phyloP scores from a whole-genome alignment of 2,113 vertebrate genomes.

The Pungitius pungitius region DNA sequence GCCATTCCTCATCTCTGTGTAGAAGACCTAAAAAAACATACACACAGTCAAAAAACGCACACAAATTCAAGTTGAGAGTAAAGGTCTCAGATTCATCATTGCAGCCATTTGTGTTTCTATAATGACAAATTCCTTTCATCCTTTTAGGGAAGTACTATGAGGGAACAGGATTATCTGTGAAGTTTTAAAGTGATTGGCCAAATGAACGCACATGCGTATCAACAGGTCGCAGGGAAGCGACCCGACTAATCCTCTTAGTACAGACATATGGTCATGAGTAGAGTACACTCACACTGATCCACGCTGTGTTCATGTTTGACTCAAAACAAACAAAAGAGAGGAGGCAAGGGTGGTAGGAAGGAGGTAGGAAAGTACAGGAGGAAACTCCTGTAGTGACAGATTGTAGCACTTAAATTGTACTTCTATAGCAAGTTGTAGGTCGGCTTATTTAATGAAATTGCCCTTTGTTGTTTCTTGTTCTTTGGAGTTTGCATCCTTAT shows the following conservation, averaged over 20 bases:
- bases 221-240: conserved; percentile 42
- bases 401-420: too few relatives aligned
- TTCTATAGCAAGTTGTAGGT: too few relatives aligned
- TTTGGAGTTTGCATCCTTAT: too few relatives aligned
- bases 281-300: conserved; percentile 55
- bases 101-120: not conserved
- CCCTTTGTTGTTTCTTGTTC: too few relatives aligned
- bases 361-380: not conserved
- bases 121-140: not conserved
- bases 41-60: conserved; percentile 11
- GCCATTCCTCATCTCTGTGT: conserved; percentile 82
- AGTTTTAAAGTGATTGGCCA: conserved; percentile 42
- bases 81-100: not conserved
- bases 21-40: conserved; percentile 86
- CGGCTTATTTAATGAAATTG: too few relatives aligned
- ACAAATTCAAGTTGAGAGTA: not conserved
- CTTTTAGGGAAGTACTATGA: conserved; percentile 7
- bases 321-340: conserved; percentile 45
- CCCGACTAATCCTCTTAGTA: conserved; percentile 75
- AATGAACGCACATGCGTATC: conserved; percentile 38
- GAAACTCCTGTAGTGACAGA: too few relatives aligned
- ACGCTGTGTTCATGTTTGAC: conserved; percentile 55
- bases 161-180: conserved; percentile 22
- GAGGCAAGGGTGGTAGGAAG: not conserved
- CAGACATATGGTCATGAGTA: conserved; percentile 74